Evolutionary conservation across 1,140 invertebrate species (phyloP).

Genomic region (Nasonia vitripennis): DNA sequence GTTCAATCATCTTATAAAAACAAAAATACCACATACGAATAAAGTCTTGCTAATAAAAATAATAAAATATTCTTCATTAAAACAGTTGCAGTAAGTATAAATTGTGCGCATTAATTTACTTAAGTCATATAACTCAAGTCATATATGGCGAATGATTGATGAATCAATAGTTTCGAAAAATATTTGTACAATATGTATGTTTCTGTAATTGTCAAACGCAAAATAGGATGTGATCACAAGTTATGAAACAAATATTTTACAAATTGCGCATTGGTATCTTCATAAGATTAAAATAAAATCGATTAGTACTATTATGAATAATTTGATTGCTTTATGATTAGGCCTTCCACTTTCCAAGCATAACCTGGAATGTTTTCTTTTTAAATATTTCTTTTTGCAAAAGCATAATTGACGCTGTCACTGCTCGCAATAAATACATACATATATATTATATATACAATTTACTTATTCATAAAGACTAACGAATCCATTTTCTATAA

Average conservation of each 20-base stretch:
- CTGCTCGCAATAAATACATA: constrained; percentile 39
- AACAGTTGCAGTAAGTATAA: neutral
- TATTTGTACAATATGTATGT: neutral
- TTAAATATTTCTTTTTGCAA: constrained; percentile 32
- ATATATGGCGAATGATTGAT: neutral
- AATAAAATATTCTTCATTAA: neutral
- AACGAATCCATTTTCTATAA: constrained; percentile 15
- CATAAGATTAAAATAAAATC: constrained; percentile 14
- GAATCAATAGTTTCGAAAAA: neutral
- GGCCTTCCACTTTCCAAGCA: constrained; percentile 47
- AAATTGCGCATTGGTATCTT: neutral
- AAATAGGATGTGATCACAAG: neutral
- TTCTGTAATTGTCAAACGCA: neutral
- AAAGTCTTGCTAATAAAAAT: neutral
- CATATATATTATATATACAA: constrained; percentile 48
- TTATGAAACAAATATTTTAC: neutral
- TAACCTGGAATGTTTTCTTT: constrained; percentile 37
- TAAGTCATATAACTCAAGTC: neutral
- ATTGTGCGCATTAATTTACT: neutral
- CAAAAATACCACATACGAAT: neutral
- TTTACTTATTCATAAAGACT: constrained; percentile 35
- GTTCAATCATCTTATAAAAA: neutral
- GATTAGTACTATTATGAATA: constrained; percentile 3
- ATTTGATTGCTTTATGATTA: constrained; percentile 49
- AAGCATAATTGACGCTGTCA: constrained; percentile 51